Evolutionary conservation across 2,888 invertebrate species (phyloP).

Genomic region (Tachina grossa): DNA sequence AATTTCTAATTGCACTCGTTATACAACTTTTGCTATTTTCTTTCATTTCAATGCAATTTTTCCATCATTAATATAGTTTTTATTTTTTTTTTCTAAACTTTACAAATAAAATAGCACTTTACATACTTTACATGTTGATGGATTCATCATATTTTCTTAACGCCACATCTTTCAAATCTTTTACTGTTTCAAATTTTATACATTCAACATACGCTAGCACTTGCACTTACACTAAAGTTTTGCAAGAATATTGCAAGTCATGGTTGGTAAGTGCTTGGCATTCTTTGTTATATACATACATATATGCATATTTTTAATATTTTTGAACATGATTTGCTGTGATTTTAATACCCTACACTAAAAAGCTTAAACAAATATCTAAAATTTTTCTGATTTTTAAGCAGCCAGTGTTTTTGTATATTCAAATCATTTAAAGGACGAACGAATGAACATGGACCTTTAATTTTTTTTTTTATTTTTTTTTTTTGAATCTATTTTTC

Average conservation of each 20-base stretch:
- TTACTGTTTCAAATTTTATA: constrained; percentile 20
- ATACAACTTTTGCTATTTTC: constrained; percentile 45
- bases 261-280: constrained; percentile 11
- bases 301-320: background rate
- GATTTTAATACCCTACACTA: background rate
- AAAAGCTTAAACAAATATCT: background rate
- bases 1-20: constrained; percentile 59
- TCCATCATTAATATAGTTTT: constrained; percentile 11
- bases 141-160: constrained; percentile 81
- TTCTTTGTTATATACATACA: background rate
- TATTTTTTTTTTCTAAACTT: constrained; percentile 51
- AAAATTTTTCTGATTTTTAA: background rate
- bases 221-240: background rate
- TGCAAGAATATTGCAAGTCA: background rate
- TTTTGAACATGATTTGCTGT: too few species aligned
- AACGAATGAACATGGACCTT: too few species aligned
- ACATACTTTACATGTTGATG: constrained; percentile 78
- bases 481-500: too few species aligned
- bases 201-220: background rate
- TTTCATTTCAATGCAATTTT: constrained; percentile 31
- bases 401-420: too few species aligned
- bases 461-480: too few species aligned
- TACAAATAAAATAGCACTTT: constrained; percentile 78
- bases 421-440: too few species aligned
- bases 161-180: constrained; percentile 76